Conservation (phyloP, 2,888 invertebrate species). For the Podotricha telesiphe region DNA sequence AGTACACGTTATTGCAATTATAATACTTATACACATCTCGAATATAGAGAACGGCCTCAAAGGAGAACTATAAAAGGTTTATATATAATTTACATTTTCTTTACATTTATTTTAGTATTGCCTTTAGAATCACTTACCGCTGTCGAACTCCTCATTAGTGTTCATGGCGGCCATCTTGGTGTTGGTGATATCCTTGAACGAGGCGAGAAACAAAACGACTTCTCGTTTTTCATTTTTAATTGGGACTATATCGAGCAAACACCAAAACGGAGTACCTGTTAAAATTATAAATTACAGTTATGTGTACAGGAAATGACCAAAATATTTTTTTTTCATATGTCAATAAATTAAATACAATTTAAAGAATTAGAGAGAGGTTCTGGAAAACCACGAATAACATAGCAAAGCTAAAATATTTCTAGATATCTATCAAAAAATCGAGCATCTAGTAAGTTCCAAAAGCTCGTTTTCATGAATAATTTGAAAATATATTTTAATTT, state of each 20-base stretch:
- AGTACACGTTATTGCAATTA: constrained; percentile 63
- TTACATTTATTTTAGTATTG: constrained; percentile 51
- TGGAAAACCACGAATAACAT: no score
- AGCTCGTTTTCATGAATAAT: no score
- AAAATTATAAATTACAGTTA: constrained; percentile 50
- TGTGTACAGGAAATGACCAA: background rate
- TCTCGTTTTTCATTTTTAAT: constrained; percentile 99
- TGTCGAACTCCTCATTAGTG: constrained; percentile 92
- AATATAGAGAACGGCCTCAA: constrained; percentile 36
- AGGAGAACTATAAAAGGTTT: constrained; percentile 32
- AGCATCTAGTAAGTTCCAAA: no score
- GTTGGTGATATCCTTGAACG: constrained; percentile 97
- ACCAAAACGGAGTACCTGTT: constrained; percentile 96
- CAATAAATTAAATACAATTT: no score
- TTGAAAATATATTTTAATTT: no score
- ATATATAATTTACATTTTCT: constrained; percentile 46
- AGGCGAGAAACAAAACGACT: constrained; percentile 97
- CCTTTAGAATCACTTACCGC: constrained; percentile 86
- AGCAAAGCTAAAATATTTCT: no score
- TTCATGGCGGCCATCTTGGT: constrained; percentile 94
- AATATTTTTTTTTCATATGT: no score
- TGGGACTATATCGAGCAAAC: constrained; percentile 97
- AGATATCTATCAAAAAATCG: no score
- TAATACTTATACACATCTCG: constrained; percentile 20
- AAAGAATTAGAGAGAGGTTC: no score